A percentile compares a stretch with the other conserved stretches of the same genome.
These are phyloP conservation scores for Drosophila nigritarsus DNA, from an alignment of 2,888 invertebrate genomes.

Conservation along the genomic window DNA sequence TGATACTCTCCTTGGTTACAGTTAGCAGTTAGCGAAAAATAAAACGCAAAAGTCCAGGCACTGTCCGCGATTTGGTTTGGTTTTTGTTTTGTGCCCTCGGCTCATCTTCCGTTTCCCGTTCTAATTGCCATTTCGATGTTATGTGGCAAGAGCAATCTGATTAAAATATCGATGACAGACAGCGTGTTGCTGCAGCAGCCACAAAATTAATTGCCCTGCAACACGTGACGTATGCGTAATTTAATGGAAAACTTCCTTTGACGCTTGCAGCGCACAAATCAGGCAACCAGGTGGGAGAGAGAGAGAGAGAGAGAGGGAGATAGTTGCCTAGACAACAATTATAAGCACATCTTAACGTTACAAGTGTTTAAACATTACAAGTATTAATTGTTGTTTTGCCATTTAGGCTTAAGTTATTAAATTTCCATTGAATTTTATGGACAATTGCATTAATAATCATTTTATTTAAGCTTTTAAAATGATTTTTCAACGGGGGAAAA, in stretches of 20 bases:
- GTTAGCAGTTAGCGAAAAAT: constrained; percentile 20
- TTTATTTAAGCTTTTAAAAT: background rate
- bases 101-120: constrained; percentile 37
- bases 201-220: constrained; percentile 52
- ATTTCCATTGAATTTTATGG: constrained; percentile 13
- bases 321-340: constrained; percentile 27
- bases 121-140: constrained; percentile 27
- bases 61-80: background rate
- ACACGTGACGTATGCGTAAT: constrained; percentile 80
- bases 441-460: background rate
- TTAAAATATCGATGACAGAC: constrained; percentile 59
- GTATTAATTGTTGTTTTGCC: constrained; percentile 11
- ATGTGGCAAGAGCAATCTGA: constrained; percentile 34
- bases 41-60: background rate
- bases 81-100: background rate
- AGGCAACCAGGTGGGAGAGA: background rate
- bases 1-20: constrained; percentile 27
- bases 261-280: background rate
- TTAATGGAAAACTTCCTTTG: constrained; percentile 18
- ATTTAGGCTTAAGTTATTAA: constrained; percentile 20
- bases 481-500: background rate
- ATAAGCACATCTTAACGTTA: background rate
- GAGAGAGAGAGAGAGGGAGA: background rate
- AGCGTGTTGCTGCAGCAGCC: constrained; percentile 17
- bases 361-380: background rate